These are phyloP conservation scores for Pholis gunnellus DNA, from an alignment of 2,113 vertebrate species.

Conservation along the genomic window DNA sequence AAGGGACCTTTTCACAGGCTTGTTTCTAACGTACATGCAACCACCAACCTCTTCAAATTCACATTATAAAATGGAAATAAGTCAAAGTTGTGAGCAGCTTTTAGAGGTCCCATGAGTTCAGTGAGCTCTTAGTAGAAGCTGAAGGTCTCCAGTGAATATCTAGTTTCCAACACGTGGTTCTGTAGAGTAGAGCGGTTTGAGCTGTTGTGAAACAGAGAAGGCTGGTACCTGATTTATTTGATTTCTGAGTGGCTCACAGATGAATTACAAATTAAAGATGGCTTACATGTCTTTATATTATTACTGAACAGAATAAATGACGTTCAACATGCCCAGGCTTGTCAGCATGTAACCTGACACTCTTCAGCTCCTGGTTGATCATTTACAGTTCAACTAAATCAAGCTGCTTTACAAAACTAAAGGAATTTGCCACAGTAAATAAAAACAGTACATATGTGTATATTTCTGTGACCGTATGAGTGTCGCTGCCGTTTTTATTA, in stretches of 20 bases:
- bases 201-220: constrained; percentile 1
- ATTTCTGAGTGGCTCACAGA: no score
- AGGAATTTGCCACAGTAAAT: neutral
- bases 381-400: neutral
- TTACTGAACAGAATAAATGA: neutral
- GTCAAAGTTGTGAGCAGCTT: constrained; percentile 41
- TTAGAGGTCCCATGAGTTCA: constrained; percentile 43
- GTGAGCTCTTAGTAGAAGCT: constrained; percentile 41
- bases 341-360: neutral
- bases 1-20: constrained; percentile 20
- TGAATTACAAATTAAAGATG: neutral
- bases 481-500: neutral
- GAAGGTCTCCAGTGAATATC: constrained; percentile 48
- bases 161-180: constrained; percentile 47
- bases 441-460: neutral
- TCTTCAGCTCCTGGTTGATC: neutral
- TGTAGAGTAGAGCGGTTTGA: neutral
- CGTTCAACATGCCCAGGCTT: constrained; percentile 5
- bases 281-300: neutral
- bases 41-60: constrained; percentile 14
- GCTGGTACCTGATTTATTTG: neutral
- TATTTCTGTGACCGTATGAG: no score
- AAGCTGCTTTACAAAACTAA: neutral
- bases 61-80: constrained; percentile 50
- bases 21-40: neutral